These are phyloP conservation scores for Dermatemys mawii DNA, from an alignment of 2,113 vertebrate species.

Conservation along the genomic window DNA sequence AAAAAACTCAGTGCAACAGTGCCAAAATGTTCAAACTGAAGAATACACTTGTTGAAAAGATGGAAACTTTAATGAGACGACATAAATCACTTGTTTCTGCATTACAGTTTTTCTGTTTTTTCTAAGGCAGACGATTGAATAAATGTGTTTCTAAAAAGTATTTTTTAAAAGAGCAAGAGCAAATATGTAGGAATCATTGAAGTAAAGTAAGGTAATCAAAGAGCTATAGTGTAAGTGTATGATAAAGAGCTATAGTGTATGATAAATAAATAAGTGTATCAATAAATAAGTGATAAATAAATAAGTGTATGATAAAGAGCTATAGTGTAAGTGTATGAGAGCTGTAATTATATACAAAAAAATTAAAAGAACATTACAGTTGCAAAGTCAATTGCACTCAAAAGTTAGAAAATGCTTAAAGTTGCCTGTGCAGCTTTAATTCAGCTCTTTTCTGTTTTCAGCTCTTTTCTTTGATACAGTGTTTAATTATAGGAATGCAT, in stretches of 20 bases:
- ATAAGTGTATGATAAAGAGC: not conserved
- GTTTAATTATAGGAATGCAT: not conserved
- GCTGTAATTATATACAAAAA: not conserved
- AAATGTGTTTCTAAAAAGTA: not conserved
- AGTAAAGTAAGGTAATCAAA: not conserved
- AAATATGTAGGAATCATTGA: not conserved
- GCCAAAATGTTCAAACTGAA: conserved; percentile 23
- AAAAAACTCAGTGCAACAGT: conserved; percentile 8
- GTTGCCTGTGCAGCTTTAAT: not conserved
- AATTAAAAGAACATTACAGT: not conserved
- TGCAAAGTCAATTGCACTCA: not conserved
- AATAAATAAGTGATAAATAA: too few species aligned
- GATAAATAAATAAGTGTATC: too few species aligned
- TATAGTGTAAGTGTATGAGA: not conserved
- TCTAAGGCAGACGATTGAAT: not conserved
- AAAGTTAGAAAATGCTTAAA: not conserved
- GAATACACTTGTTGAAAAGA: not conserved
- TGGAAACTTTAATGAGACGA: not conserved
- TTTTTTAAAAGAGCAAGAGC: not conserved
- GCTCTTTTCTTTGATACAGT: too few species aligned
- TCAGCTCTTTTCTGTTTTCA: not conserved
- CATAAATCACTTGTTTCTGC: not conserved
- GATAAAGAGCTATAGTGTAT: not conserved
- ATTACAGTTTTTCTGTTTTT: not conserved
- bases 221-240: not conserved